phyloP scores from a whole-genome alignment of 2,888 invertebrate genomes.

The Pyrocoelia pectoralis region DNA sequence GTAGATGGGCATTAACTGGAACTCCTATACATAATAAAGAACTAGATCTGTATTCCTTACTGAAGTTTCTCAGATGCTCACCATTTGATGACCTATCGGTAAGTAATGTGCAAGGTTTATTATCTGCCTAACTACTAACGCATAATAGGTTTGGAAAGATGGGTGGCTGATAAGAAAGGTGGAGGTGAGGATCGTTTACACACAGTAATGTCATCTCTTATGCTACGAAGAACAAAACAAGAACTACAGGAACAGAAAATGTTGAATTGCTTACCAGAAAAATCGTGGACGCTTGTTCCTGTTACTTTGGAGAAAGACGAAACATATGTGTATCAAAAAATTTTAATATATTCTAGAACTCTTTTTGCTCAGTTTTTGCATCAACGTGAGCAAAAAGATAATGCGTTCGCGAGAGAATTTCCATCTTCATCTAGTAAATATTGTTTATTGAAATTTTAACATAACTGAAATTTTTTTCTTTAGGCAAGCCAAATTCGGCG shows the following conservation, averaged over 20 bases:
- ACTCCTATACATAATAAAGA: conserved; percentile 97
- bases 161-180: conserved; percentile 85
- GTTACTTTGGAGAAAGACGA: conserved; percentile 75
- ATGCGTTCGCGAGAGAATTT: conserved; percentile 44
- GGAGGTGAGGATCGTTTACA: conserved; percentile 84
- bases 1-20: conserved; percentile 89
- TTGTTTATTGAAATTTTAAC: background rate
- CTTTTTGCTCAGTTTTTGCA: conserved; percentile 79
- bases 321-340: conserved; percentile 80
- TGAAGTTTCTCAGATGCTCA: conserved; percentile 84
- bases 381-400: conserved; percentile 75
- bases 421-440: background rate
- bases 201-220: conserved; percentile 82
- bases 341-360: conserved; percentile 74
- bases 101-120: conserved; percentile 44
- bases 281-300: conserved; percentile 64
- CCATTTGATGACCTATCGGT: conserved; percentile 88
- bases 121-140: background rate
- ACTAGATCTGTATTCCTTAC: conserved; percentile 78
- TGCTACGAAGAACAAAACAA: conserved; percentile 88
- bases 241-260: conserved; percentile 74
- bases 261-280: conserved; percentile 69
- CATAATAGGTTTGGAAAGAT: conserved; percentile 81
- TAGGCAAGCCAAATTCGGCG: conserved; percentile 56
- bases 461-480: no score